phyloP scores from a whole-genome alignment of 2,113 vertebrate species.

The Indicator indicator region DNA sequence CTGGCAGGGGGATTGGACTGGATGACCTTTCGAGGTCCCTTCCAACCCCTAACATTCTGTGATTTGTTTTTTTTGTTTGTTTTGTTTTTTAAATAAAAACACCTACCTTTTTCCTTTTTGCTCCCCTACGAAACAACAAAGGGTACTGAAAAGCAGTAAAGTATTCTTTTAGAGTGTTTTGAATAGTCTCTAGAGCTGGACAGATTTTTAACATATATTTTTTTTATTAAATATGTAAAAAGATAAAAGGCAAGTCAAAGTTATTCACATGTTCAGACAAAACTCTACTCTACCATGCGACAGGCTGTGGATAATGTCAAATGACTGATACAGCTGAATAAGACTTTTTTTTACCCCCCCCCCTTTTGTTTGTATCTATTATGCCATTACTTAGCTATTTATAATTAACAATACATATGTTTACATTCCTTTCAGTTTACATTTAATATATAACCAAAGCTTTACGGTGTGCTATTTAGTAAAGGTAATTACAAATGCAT shows the following conservation, averaged over 20 bases:
- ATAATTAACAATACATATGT: conserved; percentile 98
- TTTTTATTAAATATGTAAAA: conserved; percentile 99
- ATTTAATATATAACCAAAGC: conserved; percentile 95
- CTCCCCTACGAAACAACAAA: not conserved
- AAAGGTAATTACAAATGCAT: conserved; percentile 91
- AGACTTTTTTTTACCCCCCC: conserved; percentile 73
- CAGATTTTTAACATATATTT: conserved; percentile 82
- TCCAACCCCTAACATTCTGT: too few species aligned
- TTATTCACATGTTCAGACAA: conserved; percentile 95
- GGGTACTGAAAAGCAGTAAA: not conserved
- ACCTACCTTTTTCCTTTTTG: not conserved
- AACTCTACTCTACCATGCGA: conserved; percentile 98
- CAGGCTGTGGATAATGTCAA: conserved; percentile 91
- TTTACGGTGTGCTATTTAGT: conserved; percentile 89
- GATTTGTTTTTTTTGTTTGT: not conserved
- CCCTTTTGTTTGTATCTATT: conserved; percentile 70
- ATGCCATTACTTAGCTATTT: conserved; percentile 90
- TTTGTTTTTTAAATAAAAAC: not conserved
- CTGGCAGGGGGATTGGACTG: too few species aligned
- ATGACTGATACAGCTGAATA: conserved; percentile 88
- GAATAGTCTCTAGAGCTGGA: conserved; percentile 63
- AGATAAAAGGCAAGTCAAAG: conserved; percentile 94
- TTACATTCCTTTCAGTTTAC: conserved; percentile 99
- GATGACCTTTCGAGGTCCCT: too few species aligned
- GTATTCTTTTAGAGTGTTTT: not conserved